Conservation (phyloP, 2,113 vertebrate genomes). For the Oxyruncus cristatus region DNA sequence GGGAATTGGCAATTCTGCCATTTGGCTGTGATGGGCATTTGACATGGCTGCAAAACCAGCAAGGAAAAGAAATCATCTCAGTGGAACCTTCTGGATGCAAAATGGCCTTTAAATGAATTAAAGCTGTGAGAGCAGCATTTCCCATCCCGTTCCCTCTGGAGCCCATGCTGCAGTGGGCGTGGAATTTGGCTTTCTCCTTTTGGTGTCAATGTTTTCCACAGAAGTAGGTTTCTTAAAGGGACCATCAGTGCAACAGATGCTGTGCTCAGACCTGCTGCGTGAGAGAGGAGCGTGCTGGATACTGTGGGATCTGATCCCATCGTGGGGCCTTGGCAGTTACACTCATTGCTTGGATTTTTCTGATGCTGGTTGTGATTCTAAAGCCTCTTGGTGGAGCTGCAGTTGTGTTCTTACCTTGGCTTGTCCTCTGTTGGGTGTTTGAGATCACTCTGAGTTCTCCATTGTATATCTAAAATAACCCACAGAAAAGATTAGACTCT, state of each 20-base stretch:
- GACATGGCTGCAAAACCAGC: not conserved
- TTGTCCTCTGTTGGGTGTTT: not conserved
- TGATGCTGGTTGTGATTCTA: not conserved
- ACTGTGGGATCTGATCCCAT: not conserved
- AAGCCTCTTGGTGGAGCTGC: not conserved
- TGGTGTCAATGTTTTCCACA: constrained; percentile 56
- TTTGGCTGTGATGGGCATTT: not conserved
- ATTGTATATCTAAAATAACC: not conserved
- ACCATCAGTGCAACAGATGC: constrained; percentile 25
- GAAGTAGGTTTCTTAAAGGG: constrained; percentile 17
- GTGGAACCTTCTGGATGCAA: not conserved
- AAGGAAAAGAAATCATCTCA: constrained; percentile 17
- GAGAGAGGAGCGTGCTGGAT: not conserved
- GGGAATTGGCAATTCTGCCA: not conserved
- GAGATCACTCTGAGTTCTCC: not conserved
- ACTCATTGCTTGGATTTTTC: not conserved
- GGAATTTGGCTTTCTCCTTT: constrained; percentile 46
- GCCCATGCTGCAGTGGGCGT: constrained; percentile 31
- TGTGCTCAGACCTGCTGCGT: not conserved
- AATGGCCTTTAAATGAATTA: not conserved
- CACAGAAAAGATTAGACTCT: not conserved
- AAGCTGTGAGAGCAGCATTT: constrained; percentile 6
- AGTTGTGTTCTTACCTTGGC: not conserved
- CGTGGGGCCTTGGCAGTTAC: not conserved
- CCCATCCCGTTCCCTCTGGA: constrained; percentile 9